Conservation (phyloP, 1,140 invertebrate species). For the Holcopasites calliopsidis region DNA sequence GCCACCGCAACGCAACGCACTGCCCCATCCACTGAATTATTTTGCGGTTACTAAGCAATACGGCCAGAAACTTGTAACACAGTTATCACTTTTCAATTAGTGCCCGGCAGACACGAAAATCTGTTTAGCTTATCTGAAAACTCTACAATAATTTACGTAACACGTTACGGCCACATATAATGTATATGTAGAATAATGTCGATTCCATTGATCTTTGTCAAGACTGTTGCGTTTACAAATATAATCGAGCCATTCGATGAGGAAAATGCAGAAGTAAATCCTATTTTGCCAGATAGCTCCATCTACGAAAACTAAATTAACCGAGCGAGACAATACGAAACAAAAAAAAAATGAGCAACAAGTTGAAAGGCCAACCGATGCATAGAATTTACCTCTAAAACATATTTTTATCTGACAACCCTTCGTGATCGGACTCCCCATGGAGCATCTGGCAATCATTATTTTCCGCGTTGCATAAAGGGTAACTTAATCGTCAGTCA, state of each 20-base stretch:
- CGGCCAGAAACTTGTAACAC: background rate
- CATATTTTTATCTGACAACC: constrained; percentile 40
- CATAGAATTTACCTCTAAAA: constrained; percentile 8
- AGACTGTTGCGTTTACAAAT: constrained; percentile 26
- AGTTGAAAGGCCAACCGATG: background rate
- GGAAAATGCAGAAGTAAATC: too few species aligned
- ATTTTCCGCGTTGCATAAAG: constrained; percentile 18
- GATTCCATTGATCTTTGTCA: constrained; percentile 44
- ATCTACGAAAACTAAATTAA: too few species aligned
- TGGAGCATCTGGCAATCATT: background rate
- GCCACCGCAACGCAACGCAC: background rate
- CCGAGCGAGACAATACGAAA: too few species aligned
- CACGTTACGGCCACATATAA: background rate
- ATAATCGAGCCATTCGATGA: background rate
- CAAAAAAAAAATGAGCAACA: background rate
- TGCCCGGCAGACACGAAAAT: constrained; percentile 9
- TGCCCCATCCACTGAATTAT: constrained; percentile 35
- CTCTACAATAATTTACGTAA: background rate
- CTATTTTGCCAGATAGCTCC: too few species aligned
- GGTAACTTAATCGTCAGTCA: constrained; percentile 2
- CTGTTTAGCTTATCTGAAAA: background rate
- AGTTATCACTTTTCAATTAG: constrained; percentile 39
- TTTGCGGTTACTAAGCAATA: constrained; percentile 18
- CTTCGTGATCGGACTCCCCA: constrained; percentile 6
- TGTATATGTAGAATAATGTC: background rate